Base-by-base conservation (phyloP, 2,888 invertebrate species). In the Acleris emargana region DNA sequence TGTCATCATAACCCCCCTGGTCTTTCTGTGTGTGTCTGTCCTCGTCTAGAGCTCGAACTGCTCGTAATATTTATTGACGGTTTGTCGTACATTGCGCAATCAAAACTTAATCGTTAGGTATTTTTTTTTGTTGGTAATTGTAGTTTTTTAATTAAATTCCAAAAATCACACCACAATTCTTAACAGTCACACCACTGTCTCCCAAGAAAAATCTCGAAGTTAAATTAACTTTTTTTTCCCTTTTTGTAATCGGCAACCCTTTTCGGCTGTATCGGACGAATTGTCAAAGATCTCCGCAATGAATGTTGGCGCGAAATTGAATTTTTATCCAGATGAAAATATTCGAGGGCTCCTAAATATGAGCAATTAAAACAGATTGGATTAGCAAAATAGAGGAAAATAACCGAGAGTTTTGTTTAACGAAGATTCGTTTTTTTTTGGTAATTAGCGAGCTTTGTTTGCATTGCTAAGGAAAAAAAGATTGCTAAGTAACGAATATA, bases 261-360 rank as follows among this genome's bases (percentile, higher is more conserved):
- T 88, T 88, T 85, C 74, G 73, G 78, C 78, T 83, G 83, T 88
- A 88, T 89, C 83, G 87, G 86, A 78, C 81, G 82, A 80, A 87
- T 83, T 86, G 89, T 88, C 87, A 88, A 88, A 82, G 84, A 84
- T 84, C 86, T 79, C 74, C 70, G 77, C 81, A 79, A 83, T 81
- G 82, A 83, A 81, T 81, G 84, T 77, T 78, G 79, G 79, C 76
- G 76, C 78, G 84, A 89, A 89, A 92, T 91, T 90, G 90, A 91
- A 92, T 91, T 91, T 90, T 90, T 91, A 91, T 92, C 91, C 82
- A 77, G 89, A 92, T 91, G 81, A 79, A 82, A 86, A 82, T 83
- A 82, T 70, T 69, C 70, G 67, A 68, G 70, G 62, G 67, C 62
- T 50, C 64, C 64, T 66, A 55, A 66, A 66, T 66, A 66, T 60